A percentile compares a stretch with the other conserved stretches of the same genome.
phyloP scores from a whole-genome alignment of 2,888 invertebrate species.

The Corbicula japonica region DNA sequence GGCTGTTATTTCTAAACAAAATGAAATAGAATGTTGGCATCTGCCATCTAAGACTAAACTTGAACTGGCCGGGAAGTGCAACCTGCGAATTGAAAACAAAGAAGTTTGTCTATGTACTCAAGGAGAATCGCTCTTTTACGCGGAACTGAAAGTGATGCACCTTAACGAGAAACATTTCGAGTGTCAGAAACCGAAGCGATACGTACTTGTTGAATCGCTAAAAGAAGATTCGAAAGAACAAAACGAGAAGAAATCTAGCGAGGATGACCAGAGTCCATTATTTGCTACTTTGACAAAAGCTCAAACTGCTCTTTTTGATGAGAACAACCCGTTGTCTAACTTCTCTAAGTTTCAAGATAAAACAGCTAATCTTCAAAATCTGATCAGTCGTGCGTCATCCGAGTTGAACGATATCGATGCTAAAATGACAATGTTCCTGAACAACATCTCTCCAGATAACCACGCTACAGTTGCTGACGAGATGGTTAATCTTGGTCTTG shows the following conservation, averaged over 20 bases:
- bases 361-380: constrained; percentile 12
- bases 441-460: constrained; percentile 7
- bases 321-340: constrained; percentile 18
- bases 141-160: constrained; percentile 18
- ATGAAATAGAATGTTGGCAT: constrained; percentile 20
- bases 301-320: constrained; percentile 19
- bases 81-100: constrained; percentile 11
- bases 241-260: background rate
- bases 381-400: constrained; percentile 2
- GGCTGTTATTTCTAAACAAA: background rate
- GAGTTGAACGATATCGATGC: constrained; percentile 22
- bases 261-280: constrained; percentile 2
- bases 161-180: constrained; percentile 13
- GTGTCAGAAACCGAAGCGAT: constrained; percentile 1
- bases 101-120: constrained; percentile 13
- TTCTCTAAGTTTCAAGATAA: constrained; percentile 15
- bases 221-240: background rate
- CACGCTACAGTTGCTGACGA: background rate
- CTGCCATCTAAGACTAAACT: constrained; percentile 9
- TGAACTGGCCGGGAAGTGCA: background rate
- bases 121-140: constrained; percentile 14
- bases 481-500: constrained; percentile 7
- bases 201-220: background rate
- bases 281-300: constrained; percentile 22
- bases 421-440: constrained; percentile 12